phyloP scores from a whole-genome alignment of 2,113 vertebrate genomes.

The Sinocyclocheilus anshuiensis region DNA sequence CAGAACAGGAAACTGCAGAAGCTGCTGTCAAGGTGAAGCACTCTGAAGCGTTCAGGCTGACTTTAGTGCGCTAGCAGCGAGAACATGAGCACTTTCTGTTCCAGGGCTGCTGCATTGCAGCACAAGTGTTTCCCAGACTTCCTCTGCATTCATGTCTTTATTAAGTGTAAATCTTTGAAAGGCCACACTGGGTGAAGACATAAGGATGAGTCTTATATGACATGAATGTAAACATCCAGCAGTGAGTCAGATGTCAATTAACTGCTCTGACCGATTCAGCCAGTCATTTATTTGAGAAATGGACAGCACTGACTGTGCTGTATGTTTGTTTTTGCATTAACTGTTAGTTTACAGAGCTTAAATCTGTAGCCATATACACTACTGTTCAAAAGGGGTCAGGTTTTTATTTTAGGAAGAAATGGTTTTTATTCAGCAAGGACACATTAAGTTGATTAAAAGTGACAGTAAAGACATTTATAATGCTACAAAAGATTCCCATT shows the following conservation, averaged over 20 bases:
- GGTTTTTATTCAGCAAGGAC: not conserved
- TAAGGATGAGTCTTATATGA: not conserved
- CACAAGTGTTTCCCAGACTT: conserved; percentile 5
- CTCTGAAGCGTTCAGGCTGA: too few relatives aligned
- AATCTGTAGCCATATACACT: not conserved
- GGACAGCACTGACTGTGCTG: not conserved
- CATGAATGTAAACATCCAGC: not conserved
- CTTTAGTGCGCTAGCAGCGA: not conserved
- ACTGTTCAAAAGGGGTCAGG: not conserved
- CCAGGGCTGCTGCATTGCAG: conserved; percentile 45
- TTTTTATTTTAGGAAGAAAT: not conserved
- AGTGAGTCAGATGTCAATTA: not conserved
- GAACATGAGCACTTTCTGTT: conserved; percentile 18
- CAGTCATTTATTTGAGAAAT: not conserved
- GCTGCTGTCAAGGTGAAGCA: conserved; percentile 2
- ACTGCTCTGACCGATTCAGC: not conserved
- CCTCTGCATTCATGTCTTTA: not conserved
- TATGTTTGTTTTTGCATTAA: not conserved
- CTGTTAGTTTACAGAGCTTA: not conserved
- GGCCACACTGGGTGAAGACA: not conserved
- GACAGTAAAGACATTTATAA: not conserved
- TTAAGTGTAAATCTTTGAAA: not conserved
- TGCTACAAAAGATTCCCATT: not conserved
- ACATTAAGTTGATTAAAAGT: not conserved
- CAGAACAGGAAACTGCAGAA: conserved; percentile 49